phyloP scores from a whole-genome alignment of 2,888 invertebrate species.

The Callinectes sapidus region DNA sequence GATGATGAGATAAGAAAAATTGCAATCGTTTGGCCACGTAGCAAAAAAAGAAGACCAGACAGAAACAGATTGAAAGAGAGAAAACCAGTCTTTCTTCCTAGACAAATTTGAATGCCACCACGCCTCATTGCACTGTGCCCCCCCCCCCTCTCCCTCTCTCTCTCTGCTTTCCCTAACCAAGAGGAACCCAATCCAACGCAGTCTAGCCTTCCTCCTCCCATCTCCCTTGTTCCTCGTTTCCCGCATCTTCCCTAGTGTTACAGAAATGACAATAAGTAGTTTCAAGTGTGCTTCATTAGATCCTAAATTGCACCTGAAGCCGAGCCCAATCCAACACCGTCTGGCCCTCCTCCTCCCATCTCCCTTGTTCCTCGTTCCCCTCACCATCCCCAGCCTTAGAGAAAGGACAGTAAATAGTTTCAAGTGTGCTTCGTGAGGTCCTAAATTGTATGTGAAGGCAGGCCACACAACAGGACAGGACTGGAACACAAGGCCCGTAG shows the following conservation, averaged over 20 bases:
- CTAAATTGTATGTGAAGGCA: background rate
- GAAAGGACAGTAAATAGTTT: background rate
- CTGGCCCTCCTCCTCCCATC: too few relatives aligned
- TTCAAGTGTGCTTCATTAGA: background rate
- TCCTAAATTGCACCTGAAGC: slow-evolving; percentile 6
- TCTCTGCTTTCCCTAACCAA: background rate
- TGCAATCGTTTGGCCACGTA: too few relatives aligned
- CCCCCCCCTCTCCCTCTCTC: background rate
- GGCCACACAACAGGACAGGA: background rate
- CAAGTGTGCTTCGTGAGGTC: background rate
- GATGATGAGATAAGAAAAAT: too few relatives aligned
- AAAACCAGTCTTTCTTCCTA: background rate
- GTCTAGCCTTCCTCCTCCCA: too few relatives aligned
- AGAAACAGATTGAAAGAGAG: too few relatives aligned
- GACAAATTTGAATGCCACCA: background rate
- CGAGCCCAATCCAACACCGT: too few relatives aligned
- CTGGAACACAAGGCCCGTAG: background rate
- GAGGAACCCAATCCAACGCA: too few relatives aligned
- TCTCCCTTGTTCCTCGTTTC: too few relatives aligned
- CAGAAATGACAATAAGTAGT: background rate
- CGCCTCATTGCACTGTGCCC: background rate
- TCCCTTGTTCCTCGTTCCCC: too few relatives aligned
- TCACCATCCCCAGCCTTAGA: background rate
- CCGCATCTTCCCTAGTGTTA: background rate
- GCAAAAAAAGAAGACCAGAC: too few relatives aligned